Conservation (phyloP, 2,113 vertebrate species). For the Saguinus midas region DNA sequence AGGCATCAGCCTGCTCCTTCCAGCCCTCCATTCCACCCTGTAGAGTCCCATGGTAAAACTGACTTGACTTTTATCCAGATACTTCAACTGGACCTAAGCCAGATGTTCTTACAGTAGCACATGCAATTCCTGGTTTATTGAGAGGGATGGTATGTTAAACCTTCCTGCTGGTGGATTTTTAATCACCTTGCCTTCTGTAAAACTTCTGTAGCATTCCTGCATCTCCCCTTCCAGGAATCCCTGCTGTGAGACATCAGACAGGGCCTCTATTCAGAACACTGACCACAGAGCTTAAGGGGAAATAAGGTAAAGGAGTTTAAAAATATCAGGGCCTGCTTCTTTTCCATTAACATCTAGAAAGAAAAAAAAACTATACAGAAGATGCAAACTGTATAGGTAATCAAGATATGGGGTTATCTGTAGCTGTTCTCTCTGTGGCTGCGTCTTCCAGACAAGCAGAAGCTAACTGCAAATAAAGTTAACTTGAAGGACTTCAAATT, state of each 20-base stretch:
- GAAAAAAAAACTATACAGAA: neutral
- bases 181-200: neutral
- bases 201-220: neutral
- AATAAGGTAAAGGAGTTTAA: neutral
- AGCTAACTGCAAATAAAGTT: neutral
- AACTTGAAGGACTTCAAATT: neutral
- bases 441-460: neutral
- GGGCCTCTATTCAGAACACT: neutral
- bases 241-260: neutral
- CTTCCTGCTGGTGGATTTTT: neutral
- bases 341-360: neutral
- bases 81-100: neutral
- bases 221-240: neutral
- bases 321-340: neutral
- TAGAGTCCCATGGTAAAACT: neutral
- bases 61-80: neutral
- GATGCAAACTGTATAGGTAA: neutral
- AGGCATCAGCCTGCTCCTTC: neutral
- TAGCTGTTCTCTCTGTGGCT: neutral
- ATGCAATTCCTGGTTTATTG: neutral
- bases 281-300: neutral
- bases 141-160: neutral
- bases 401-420: neutral
- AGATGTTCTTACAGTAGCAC: neutral
- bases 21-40: no score